Percentiles rank a stretch among this genome's conserved stretches.
These are phyloP conservation scores for Scalopus aquaticus DNA, from an alignment of 2,113 vertebrate species.

Conservation along the genomic window DNA sequence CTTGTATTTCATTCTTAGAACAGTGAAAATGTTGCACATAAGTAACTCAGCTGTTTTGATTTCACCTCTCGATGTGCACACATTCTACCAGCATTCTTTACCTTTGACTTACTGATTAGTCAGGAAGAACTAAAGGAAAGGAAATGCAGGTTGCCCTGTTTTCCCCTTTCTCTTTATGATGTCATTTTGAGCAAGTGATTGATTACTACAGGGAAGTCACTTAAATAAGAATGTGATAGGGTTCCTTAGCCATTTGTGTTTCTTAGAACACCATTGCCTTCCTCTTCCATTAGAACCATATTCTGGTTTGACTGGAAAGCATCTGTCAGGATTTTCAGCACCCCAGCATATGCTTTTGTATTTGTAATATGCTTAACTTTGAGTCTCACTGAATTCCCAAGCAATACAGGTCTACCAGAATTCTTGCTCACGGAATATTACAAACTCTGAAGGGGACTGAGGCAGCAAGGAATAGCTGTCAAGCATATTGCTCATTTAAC, in stretches of 20 bases:
- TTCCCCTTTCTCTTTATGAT: not conserved
- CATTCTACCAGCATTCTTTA: not conserved
- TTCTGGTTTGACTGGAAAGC: not conserved
- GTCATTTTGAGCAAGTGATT: not conserved
- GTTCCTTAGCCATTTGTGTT: not conserved
- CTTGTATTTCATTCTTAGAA: constrained; percentile 6
- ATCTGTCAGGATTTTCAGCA: not conserved
- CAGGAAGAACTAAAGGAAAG: constrained; percentile 8
- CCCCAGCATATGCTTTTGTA: not conserved
- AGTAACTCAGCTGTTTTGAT: not conserved
- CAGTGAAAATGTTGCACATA: constrained; percentile 8
- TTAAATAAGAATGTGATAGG: not conserved
- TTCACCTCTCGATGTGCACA: not conserved
- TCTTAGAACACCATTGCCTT: not conserved
- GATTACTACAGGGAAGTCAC: not conserved
- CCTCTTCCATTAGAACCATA: not conserved
- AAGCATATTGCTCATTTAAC: not conserved
- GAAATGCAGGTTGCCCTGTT: not conserved
- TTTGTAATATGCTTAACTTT: not conserved
- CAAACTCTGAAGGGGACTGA: not conserved
- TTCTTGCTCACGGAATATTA: not conserved
- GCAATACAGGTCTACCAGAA: not conserved
- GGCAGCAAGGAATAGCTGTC: not conserved
- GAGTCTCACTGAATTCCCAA: not conserved
- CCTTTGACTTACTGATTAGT: not conserved